Evolutionary conservation across 2,888 invertebrate species (phyloP).

Genomic region (Drosophila borealis): DNA sequence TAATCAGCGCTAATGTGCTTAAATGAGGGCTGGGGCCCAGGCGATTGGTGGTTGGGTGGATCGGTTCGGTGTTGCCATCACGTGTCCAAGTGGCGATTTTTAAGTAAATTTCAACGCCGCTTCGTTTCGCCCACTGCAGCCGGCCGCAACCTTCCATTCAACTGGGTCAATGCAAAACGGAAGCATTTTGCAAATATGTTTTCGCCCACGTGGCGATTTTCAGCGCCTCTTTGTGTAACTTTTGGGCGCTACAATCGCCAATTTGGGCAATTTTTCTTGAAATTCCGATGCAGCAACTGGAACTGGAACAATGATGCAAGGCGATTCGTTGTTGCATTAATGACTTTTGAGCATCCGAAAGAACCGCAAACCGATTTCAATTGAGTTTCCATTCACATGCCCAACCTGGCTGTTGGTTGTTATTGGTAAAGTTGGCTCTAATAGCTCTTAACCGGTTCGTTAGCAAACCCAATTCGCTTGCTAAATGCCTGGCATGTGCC

Average conservation of each 20-base stretch:
- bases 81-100: slow-evolving; percentile 60
- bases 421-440: neutral
- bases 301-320: slow-evolving; percentile 21
- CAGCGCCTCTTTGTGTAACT: slow-evolving; percentile 2
- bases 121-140: neutral
- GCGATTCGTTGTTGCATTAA: slow-evolving; percentile 15
- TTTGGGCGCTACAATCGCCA: slow-evolving; percentile 5
- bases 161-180: slow-evolving; percentile 73
- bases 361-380: neutral
- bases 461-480: neutral
- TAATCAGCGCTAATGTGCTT: slow-evolving; percentile 76
- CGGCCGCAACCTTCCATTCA: slow-evolving; percentile 21
- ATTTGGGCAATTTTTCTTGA: slow-evolving; percentile 26
- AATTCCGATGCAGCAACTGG: slow-evolving; percentile 11
- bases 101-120: slow-evolving; percentile 37
- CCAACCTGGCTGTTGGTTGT: neutral
- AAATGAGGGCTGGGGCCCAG: slow-evolving; percentile 45
- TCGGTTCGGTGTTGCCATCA: slow-evolving; percentile 36
- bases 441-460: neutral
- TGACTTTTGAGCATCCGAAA: slow-evolving; percentile 1
- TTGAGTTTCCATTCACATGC: neutral
- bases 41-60: slow-evolving; percentile 5
- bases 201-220: slow-evolving; percentile 39
- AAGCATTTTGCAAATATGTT: slow-evolving; percentile 55
- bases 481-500: neutral